Evolutionary conservation across 2,797 vertebrate genomes (phyloP), one percentile per base, ranked within the genome.

Genomic region (Chaetophractus vellerosus): DNA sequence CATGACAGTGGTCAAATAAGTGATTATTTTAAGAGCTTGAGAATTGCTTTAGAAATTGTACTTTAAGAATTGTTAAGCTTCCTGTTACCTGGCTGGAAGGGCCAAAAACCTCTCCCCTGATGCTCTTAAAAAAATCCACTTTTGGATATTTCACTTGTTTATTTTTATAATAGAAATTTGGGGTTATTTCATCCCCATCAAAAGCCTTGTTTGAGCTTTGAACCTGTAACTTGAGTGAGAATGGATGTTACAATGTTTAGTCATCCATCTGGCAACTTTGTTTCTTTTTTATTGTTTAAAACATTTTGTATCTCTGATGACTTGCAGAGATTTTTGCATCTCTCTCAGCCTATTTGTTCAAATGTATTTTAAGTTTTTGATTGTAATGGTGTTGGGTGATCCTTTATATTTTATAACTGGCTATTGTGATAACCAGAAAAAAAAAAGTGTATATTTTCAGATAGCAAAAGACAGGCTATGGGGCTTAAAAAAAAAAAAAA

Each of bases 21-120:
- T 64, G 6, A 36, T 36, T 90, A 69, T 61, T 55, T 24, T 71
- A 83, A 91, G 45, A 93, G 64, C 55, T 90, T 52, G 23, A 87
- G 71, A 86, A 36, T 72, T 93, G 11, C 31, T 80, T 84, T 83
- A 41, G 82, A 96, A 75, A 88, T 59, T 64, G 7, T 87, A 83
- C 33, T 45, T 1, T 61, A 68, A 93, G 61, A 90, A 90, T 19
- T 63, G 2, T 55, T 90, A 81, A 81, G 50, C 31, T 36, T 76
- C 76, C 71, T 88, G 1, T 86, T 83, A 72, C 24, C 66, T 95
- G 64, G 38, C 52, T 52, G 24, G 50, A 48, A 64, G 41, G 21
- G 9, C 66, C 59, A 33, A 57, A 95, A 79, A 59, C 18, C 38
- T 89, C 57, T 72, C 33, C 50, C 50, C 19, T 87, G 1, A 64